A percentile compares a stretch with the other conserved stretches of the same genome.
Conservation (phyloP, 2,797 vertebrate species). For the Pangasius krempfi region DNA sequence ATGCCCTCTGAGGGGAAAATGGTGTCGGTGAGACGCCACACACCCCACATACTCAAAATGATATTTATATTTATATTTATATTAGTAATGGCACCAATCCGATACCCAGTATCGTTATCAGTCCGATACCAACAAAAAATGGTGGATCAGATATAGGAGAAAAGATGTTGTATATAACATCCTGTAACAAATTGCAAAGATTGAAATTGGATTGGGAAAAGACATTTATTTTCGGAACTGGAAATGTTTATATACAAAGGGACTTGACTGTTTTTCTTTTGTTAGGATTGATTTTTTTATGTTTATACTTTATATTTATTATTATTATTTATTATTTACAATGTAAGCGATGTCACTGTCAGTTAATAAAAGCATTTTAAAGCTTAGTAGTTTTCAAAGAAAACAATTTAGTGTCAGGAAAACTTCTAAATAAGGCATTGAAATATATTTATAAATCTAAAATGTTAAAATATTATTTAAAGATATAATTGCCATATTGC, state of each 20-base stretch:
- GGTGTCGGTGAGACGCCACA: conserved; percentile 80
- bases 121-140: background rate
- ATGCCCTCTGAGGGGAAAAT: conserved; percentile 90
- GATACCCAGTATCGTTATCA: background rate
- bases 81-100: background rate
- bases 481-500: no score
- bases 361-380: background rate
- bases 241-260: background rate
- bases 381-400: no score
- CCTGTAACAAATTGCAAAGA: background rate
- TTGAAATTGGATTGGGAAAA: background rate
- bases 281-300: background rate
- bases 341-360: background rate
- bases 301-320: background rate
- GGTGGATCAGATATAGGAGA: background rate
- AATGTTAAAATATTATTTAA: no score
- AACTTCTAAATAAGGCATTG: no score
- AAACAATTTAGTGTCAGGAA: no score
- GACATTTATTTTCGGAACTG: background rate
- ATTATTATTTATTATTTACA: background rate
- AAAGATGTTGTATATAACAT: background rate
- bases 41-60: background rate
- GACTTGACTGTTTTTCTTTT: background rate
- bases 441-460: no score
- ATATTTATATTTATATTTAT: background rate